Percentiles rank a stretch among this genome's conserved stretches.
Evolutionary conservation across 2,113 vertebrate species (phyloP).

Genomic region (Terrapene triunguis): DNA sequence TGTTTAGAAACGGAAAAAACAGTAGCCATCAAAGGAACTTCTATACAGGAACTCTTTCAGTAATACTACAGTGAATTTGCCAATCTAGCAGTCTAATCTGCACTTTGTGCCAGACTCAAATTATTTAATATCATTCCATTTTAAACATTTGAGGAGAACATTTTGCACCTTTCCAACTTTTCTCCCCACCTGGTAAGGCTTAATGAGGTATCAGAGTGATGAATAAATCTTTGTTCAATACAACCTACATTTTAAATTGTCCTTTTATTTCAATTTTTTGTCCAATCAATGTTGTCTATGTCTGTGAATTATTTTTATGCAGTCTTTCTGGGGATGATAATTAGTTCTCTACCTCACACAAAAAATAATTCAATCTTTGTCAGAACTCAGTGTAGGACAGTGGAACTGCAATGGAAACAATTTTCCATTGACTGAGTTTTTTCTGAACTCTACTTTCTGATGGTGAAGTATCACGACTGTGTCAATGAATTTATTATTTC

Average conservation of each 20-base stretch:
- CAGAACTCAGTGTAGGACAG: background rate
- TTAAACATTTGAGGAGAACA: background rate
- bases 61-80: background rate
- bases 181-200: background rate
- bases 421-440: background rate
- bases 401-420: background rate
- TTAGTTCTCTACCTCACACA: background rate
- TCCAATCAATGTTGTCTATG: background rate
- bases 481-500: background rate
- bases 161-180: conserved; percentile 21
- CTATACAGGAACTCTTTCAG: background rate
- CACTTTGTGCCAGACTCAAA: background rate
- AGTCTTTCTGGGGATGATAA: background rate
- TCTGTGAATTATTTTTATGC: background rate
- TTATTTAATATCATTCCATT: conserved; percentile 14
- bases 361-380: background rate
- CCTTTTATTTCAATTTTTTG: conserved; percentile 45
- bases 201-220: background rate
- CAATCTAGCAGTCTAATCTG: background rate
- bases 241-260: conserved; percentile 20
- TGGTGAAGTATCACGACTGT: background rate
- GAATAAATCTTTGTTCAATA: conserved; percentile 41
- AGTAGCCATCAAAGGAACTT: conserved; percentile 8
- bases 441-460: background rate
- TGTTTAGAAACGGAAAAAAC: conserved; percentile 40